phyloP scores from a whole-genome alignment of 2,888 invertebrate genomes.

The Meganola albula region DNA sequence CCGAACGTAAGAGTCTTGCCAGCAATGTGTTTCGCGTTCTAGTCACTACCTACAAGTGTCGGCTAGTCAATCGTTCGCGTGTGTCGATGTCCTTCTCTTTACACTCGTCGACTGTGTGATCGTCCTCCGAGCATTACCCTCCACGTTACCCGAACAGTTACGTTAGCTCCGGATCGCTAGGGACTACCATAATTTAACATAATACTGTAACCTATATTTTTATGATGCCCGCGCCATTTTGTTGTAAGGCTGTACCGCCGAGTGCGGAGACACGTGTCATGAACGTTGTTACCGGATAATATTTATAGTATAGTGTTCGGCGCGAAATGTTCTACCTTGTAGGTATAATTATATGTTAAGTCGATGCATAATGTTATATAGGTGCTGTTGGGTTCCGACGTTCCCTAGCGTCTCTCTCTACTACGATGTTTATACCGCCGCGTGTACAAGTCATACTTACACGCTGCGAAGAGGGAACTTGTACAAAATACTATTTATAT shows the following conservation, averaged over 20 bases:
- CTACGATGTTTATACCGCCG: slow-evolving; percentile 2
- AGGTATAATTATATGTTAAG: slow-evolving; percentile 42
- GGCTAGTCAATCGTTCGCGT: slow-evolving; percentile 61
- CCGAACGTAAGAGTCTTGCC: slow-evolving; percentile 53
- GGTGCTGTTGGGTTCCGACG: slow-evolving; percentile 44
- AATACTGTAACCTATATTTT: slow-evolving; percentile 42
- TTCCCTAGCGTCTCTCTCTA: slow-evolving; percentile 29
- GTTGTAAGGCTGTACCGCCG: slow-evolving; percentile 30
- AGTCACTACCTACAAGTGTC: slow-evolving; percentile 70
- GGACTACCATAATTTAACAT: slow-evolving; percentile 59
- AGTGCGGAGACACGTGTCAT: slow-evolving; percentile 5
- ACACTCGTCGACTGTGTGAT: too few species aligned
- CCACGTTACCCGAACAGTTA: slow-evolving; percentile 64
- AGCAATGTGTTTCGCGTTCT: slow-evolving; percentile 67
- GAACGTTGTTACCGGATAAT: slow-evolving; percentile 21
- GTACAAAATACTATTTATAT: slow-evolving; percentile 60
- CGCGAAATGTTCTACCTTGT: slow-evolving; percentile 36
- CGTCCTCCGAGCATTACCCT: slow-evolving; percentile 53
- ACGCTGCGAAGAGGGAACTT: slow-evolving; percentile 28
- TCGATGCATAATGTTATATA: slow-evolving; percentile 48
- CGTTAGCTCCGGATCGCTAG: slow-evolving; percentile 66
- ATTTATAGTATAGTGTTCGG: slow-evolving; percentile 8
- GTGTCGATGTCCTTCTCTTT: too few species aligned
- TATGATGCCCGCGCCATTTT: slow-evolving; percentile 47
- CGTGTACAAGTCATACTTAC: neutral